Base-by-base conservation (phyloP, 2,797 vertebrate species). In the Labeo calbasu region DNA sequence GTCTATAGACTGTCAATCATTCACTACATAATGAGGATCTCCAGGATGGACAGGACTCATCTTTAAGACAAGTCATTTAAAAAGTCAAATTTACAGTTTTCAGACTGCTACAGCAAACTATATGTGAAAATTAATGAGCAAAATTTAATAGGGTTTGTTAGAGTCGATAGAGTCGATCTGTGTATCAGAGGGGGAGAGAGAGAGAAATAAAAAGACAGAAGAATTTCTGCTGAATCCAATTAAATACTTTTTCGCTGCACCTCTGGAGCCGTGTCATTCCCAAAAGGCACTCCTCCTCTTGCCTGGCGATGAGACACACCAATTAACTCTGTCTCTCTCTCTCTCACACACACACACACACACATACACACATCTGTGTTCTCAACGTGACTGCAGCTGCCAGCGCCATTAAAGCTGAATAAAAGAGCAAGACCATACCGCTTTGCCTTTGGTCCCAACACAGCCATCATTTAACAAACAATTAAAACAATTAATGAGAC, bases 241-340 rank as follows among this genome's bases (percentile, higher is more conserved):
- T 91, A 92, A 91, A 90, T 87, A 91, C 85, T 88, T 89, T 88
- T 89, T 88, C 48, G 46, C 85, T 85, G 85, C 84, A 88, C 88
- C 89, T 89, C 89, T 87, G 85, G 88, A 90, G 87, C 84, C 46
- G 8, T 80, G 80, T 88, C 88, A 75, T 86, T 91, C 91, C 90
- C 90, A 87, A 84, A 83, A 90, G 89, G 87, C 87, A 83, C 53
- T 55, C 51, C 59, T 77, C 81, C 80, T 81, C 68, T 83, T 43
- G 73, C 77, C 76, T 81, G 55, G 78, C 79, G 25, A 85, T 70
- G 79, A 89, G 86, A 85, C 80, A 83, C 84, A 88, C 86, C 87
- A 89, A 90, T 90, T 90, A 88, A 88, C 84, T 86, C 59, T 6
- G 73, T 43, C 85, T 73, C 77, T 8, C 71, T 32, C 50, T 21